These are phyloP conservation scores for Noctua janthe DNA, from an alignment of 2,888 invertebrate genomes.

Conservation along the genomic window DNA sequence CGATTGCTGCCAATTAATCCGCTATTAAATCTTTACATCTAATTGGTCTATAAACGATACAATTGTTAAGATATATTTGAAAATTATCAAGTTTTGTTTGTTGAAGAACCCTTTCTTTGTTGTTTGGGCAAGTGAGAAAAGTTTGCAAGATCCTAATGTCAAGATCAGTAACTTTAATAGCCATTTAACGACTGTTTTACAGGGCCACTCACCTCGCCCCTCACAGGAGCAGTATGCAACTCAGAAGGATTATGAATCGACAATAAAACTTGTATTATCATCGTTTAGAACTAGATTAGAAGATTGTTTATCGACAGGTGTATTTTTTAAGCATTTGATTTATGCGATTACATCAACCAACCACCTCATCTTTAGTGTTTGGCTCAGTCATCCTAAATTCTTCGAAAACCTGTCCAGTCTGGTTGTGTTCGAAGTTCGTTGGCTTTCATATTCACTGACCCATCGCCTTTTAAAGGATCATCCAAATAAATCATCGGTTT, in stretches of 20 bases:
- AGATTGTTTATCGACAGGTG: background rate
- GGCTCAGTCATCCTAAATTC: constrained; percentile 22
- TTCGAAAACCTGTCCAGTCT: constrained; percentile 14
- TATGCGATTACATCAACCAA: background rate
- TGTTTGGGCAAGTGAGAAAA: constrained; percentile 27
- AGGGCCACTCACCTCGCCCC: constrained; percentile 58
- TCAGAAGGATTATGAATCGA: constrained; percentile 7
- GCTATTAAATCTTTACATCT: constrained; percentile 53
- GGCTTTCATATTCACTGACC: constrained; percentile 50
- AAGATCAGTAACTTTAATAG: constrained; percentile 63
- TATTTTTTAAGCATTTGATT: background rate
- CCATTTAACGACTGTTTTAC: constrained; percentile 61
- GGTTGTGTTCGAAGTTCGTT: constrained; percentile 52
- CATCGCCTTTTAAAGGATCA: constrained; percentile 54
- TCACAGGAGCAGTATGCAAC: constrained; percentile 19
- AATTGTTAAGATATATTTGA: constrained; percentile 22
- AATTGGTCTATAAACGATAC: constrained; percentile 53
- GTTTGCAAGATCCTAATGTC: constrained; percentile 51
- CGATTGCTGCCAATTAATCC: constrained; percentile 61
- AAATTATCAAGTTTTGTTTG: constrained; percentile 4
- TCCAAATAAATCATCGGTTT: constrained; percentile 62
- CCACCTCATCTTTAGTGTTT: constrained; percentile 7
- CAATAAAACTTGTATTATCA: constrained; percentile 6
- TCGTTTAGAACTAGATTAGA: background rate
- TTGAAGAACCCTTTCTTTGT: constrained; percentile 28